A percentile compares a stretch with the other conserved stretches of the same genome.
These are phyloP conservation scores for Polypterus senegalus DNA, from an alignment of 2,113 vertebrate species.

Conservation along the genomic window DNA sequence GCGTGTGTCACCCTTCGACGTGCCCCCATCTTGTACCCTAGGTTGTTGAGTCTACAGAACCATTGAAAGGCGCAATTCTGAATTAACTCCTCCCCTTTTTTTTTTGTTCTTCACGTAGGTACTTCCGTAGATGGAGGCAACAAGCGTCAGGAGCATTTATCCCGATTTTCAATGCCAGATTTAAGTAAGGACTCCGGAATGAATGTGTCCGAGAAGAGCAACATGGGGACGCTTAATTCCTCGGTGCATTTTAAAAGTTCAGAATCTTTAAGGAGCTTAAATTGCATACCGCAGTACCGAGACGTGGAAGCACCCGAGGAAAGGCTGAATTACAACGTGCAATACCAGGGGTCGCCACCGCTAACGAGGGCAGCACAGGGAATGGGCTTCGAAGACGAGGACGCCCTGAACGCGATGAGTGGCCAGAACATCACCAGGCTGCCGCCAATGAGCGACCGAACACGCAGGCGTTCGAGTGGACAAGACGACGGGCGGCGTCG, in stretches of 20 bases:
- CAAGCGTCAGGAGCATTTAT: conserved; percentile 86
- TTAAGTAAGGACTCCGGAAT: conserved; percentile 96
- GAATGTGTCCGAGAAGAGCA: conserved; percentile 89
- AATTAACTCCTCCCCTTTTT: neutral
- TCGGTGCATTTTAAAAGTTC: conserved; percentile 82
- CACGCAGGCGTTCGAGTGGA: conserved; percentile 47
- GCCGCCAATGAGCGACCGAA: conserved; percentile 75
- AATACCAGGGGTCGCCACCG: conserved; percentile 55
- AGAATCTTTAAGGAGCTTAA: conserved; percentile 81
- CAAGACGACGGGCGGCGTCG: conserved; percentile 59
- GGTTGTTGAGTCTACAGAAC: no score
- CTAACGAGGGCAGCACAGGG: conserved; percentile 65
- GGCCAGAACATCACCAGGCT: conserved; percentile 54
- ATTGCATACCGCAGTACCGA: conserved; percentile 70
- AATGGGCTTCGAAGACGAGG: conserved; percentile 75
- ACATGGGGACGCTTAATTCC: conserved; percentile 80
- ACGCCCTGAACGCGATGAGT: conserved; percentile 54
- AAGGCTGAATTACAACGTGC: conserved; percentile 52
- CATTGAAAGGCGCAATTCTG: no score
- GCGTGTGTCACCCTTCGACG: no score
- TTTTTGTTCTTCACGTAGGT: conserved; percentile 42
- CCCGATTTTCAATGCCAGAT: conserved; percentile 95
- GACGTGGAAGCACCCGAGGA: conserved; percentile 63
- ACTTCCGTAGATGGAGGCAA: conserved; percentile 72
- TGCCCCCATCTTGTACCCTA: no score